Evolutionary conservation across 92 coral and sea anemone genomes (phyloP).

Genomic region (Paragorgia papillata): DNA sequence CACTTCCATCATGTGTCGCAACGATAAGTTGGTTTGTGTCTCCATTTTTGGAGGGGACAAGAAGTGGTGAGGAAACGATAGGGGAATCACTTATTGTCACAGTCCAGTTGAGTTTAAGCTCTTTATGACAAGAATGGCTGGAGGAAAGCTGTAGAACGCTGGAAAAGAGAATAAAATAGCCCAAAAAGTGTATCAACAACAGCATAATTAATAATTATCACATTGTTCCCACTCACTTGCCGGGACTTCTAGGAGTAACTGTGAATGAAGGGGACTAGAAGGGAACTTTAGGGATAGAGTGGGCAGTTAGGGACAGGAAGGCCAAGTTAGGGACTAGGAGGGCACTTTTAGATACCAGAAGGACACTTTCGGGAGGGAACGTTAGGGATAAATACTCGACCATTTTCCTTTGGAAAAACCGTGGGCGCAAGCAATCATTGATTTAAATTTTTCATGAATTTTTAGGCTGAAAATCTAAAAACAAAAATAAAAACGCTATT

Average conservation of each 20-base stretch:
- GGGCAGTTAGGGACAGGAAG: too few species aligned
- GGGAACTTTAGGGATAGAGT: too few species aligned
- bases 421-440: background rate
- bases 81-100: conserved; percentile 79
- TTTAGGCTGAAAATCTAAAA: background rate
- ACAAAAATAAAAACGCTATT: background rate
- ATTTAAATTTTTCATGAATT: too few species aligned
- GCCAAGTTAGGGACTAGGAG: too few species aligned
- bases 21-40: conserved; percentile 72
- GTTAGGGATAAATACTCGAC: too few species aligned
- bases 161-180: background rate
- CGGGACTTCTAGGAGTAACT: too few species aligned
- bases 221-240: too few species aligned
- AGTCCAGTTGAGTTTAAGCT: conserved; percentile 72
- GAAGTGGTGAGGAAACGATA: conserved; percentile 78
- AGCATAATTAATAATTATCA: too few species aligned
- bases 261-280: too few species aligned
- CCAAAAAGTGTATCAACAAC: background rate
- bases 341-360: too few species aligned
- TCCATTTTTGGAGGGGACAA: conserved; percentile 76
- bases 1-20: conserved; percentile 80
- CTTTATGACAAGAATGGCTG: conserved; percentile 71
- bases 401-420: too few species aligned
- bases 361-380: too few species aligned
- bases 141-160: conserved; percentile 9